A percentile compares a stretch with the other conserved stretches of the same genome.
These are phyloP conservation scores for Meriones unguiculatus DNA, from an alignment of 2,113 vertebrate species.

Conservation along the genomic window DNA sequence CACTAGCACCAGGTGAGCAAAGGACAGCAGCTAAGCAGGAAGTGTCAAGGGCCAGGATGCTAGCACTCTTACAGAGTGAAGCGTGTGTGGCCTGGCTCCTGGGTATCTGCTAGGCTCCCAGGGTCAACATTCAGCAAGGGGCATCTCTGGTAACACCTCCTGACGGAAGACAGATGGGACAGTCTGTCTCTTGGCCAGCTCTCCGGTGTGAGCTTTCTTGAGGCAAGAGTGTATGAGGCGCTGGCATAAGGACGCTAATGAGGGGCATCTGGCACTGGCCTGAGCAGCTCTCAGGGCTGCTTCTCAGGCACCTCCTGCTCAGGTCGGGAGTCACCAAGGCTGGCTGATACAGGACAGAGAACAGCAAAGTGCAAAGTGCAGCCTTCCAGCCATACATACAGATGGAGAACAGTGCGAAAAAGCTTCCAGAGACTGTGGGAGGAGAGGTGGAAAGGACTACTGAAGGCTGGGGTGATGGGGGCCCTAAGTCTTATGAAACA, in stretches of 20 bases:
- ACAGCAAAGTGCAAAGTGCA: not conserved
- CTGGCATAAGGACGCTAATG: slow-evolving; percentile 5
- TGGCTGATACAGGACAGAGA: not conserved
- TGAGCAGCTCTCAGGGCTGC: not conserved
- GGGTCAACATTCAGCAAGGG: slow-evolving; percentile 21
- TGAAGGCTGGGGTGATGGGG: too few relatives aligned
- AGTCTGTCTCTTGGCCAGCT: not conserved
- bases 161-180: not conserved
- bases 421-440: not conserved
- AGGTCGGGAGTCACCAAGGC: not conserved
- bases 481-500: not conserved
- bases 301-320: not conserved
- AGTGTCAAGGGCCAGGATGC: not conserved
- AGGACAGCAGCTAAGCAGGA: not conserved
- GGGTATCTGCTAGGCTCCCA: not conserved
- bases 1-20: not conserved
- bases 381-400: not conserved
- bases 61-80: not conserved
- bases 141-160: not conserved
- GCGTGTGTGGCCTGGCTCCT: not conserved
- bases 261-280: slow-evolving; percentile 50
- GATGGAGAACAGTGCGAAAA: not conserved
- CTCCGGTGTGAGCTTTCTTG: slow-evolving; percentile 31
- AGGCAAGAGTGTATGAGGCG: not conserved
- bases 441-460: not conserved